phyloP scores from a whole-genome alignment of 2,113 vertebrate species.

The Neopipo cinnamomea region DNA sequence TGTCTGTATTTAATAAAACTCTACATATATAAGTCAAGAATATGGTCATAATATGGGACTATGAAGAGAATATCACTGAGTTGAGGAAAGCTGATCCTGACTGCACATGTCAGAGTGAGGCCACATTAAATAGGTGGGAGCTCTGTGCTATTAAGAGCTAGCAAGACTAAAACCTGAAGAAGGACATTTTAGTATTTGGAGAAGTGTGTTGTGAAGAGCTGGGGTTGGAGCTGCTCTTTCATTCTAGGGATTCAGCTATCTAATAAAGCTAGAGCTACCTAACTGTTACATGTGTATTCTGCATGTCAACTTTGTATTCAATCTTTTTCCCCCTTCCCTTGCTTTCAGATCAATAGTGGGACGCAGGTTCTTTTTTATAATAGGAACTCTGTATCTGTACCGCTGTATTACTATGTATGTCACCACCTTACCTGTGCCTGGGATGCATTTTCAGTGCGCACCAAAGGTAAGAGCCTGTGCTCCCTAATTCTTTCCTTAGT shows the following conservation, averaged over 20 bases:
- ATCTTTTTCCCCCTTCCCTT: background rate
- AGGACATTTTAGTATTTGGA: background rate
- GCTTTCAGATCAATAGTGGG: conserved; percentile 87
- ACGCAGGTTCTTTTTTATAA: conserved; percentile 93
- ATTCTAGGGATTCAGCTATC: background rate
- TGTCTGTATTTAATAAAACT: background rate
- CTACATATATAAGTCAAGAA: background rate
- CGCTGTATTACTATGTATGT: conserved; percentile 97
- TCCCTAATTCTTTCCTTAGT: background rate
- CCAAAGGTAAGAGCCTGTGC: conserved; percentile 82
- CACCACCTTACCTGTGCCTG: conserved; percentile 94
- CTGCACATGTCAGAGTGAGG: background rate
- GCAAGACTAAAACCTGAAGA: background rate
- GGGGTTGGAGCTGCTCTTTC: background rate
- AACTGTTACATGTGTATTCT: background rate
- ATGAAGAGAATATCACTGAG: background rate
- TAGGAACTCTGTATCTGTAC: conserved; percentile 95
- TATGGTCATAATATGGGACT: background rate
- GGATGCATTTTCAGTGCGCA: conserved; percentile 94
- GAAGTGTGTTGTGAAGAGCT: background rate
- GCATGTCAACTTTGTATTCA: background rate
- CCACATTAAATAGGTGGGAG: background rate
- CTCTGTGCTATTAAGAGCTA: background rate
- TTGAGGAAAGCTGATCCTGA: background rate
- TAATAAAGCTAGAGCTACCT: background rate